Evolutionary conservation across 1,140 invertebrate genomes (phyloP), one percentile per base, ranked within the genome.

Genomic region (Anagrus nilaparvatae): DNA sequence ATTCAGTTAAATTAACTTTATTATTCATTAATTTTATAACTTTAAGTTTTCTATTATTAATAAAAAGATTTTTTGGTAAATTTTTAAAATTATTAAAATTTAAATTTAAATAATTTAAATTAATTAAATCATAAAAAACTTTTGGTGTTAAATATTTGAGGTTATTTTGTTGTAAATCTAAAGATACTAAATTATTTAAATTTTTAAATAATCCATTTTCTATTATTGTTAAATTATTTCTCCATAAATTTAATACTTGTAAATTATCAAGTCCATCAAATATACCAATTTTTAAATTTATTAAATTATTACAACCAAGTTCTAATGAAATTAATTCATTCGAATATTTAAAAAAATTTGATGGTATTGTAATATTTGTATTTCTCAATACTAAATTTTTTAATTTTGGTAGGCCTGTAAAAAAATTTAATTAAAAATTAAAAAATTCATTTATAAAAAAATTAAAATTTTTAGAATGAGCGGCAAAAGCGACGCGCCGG

Each of bases 101-200:
- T 0, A 45, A 29, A 9, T 40, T 40, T 21, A 45, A 33, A 4
- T 21, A 17, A 5, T 45, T 27, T 6, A 45, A 13, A 6, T 40
- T 34, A 2, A 5, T 9, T 1, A 45, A 23, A 13, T 40, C n/a
- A 5, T 14, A 2, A 25, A 45, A 40, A 1, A 45, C 17, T 3
- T 40, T 24, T 2, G 14, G 10, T 4, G 43, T 24, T 7, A 45
- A 12, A n/a, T 13, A 13, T 9, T 5, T 70, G 59, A 14, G 65
- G 55, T 53, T 64, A 52, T 82, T 82, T 8, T 63, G 65, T 50
- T 71, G 75, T 20, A 82, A 53, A 61, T 79, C 77, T 30, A 82
- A 62, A 52, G 72, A 67, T 51, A 70, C 59, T 4, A 82, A 59
- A 4, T 71, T 69, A 18, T 64, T 53, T 10, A 78, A 64, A 19